Percentiles rank a stretch among this genome's conserved stretches.
Evolutionary conservation across 2,888 invertebrate genomes (phyloP).

Genomic region (Nomada goodeniana): DNA sequence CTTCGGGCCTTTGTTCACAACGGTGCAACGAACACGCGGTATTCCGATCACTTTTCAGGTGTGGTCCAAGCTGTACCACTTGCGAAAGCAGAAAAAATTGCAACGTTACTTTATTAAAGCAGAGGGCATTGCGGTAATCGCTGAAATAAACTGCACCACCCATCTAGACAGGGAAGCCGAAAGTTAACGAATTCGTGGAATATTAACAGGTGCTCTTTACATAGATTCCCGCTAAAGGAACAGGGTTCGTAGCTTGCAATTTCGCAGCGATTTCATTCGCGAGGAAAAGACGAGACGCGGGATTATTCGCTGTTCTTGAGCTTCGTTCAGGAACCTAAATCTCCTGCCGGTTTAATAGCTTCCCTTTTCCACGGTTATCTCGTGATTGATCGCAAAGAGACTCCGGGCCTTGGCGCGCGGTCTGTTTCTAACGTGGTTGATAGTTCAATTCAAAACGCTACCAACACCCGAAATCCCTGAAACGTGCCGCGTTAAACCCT

Average conservation of each 20-base stretch:
- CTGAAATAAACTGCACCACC: not conserved
- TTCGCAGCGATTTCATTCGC: conserved; percentile 49
- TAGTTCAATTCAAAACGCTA: conserved; percentile 62
- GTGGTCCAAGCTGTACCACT: no score
- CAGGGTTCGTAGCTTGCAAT: conserved; percentile 42
- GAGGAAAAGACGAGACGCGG: conserved; percentile 23
- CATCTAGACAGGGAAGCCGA: conserved; percentile 4
- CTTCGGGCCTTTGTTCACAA: no score
- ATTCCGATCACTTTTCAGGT: no score
- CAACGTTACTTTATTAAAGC: no score
- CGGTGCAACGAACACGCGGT: no score
- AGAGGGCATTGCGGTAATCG: no score
- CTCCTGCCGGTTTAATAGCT: conserved; percentile 55
- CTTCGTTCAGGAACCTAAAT: conserved; percentile 59
- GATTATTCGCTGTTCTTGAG: conserved; percentile 58
- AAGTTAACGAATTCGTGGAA: conserved; percentile 26
- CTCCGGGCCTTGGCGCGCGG: conserved; percentile 16
- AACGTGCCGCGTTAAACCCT: conserved; percentile 51
- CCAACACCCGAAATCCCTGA: conserved; percentile 51
- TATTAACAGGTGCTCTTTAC: conserved; percentile 5
- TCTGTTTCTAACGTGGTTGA: conserved; percentile 46
- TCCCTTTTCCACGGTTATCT: conserved; percentile 59
- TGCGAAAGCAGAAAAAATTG: no score
- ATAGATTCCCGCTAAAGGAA: conserved; percentile 23
- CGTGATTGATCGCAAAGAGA: conserved; percentile 63